Base-by-base conservation (phyloP, 2,113 vertebrate genomes). In the Dromaius novaehollandiae region DNA sequence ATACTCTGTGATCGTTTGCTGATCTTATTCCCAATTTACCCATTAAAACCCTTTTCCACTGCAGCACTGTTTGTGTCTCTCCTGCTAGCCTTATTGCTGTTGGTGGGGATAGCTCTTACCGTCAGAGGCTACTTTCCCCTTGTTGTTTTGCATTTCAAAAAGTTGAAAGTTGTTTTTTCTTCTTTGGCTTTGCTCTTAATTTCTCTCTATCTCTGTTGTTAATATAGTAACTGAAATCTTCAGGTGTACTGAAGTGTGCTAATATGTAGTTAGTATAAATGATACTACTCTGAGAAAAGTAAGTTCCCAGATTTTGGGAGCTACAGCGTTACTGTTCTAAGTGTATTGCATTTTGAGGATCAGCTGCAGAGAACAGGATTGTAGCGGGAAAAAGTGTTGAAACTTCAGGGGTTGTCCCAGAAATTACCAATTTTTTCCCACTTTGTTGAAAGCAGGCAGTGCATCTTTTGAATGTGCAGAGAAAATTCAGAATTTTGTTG, bases 361-460 rank as follows among this genome's bases (percentile, higher is more conserved):
- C 38, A 87, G 79, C 28, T 63, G 68, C 20, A 78, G 51, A 36
- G 16, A 77, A 64, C 21, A 70, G 50, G 50, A 69, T 38, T 65
- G 32, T 30, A 77, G 40, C 46, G 40, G 42, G 40, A 91, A 56
- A 85, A 94, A 58, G 68, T 77, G 24, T 46, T 79, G 44, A 65
- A 58, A 58, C 50, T 77, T 84, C 6, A 63, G 58, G 10, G 30
- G 13, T n/a, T 89, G 34, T 80, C 82, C 44, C 69, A 34, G 60
- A 92, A 91, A 53, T 19, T 32, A 14, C 6, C 2, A 7, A 0
- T 50, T 92, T 82, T 66, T 30, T 0, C 18, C 25, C 7, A 0
- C 38, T 90, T 92, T 50, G 25, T 64, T 85, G 76, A 63, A 83
- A 82, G 63, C n/a, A 55, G 50, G 63, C 53, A 83, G 26, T 30